Conservation (phyloP, 2,113 vertebrate species). For the Neotragus pygmaeus region DNA sequence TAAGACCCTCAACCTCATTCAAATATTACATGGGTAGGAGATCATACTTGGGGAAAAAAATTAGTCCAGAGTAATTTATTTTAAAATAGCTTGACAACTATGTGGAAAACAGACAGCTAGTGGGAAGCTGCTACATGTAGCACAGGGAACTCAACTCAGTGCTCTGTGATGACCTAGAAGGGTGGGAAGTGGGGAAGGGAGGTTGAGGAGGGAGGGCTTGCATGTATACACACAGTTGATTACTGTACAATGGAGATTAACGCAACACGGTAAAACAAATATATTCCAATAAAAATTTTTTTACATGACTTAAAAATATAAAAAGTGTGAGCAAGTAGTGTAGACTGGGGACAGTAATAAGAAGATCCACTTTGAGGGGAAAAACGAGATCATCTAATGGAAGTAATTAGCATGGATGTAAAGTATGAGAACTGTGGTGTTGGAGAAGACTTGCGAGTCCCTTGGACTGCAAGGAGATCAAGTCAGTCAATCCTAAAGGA, state of each 20-base stretch:
- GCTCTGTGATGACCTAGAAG: not conserved
- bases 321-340: not conserved
- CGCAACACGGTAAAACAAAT: not conserved
- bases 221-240: not conserved
- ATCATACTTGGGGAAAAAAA: not conserved
- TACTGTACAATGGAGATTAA: not conserved
- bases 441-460: not conserved
- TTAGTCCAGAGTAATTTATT: not conserved
- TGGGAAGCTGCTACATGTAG: not conserved
- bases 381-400: not conserved
- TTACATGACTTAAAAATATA: not conserved
- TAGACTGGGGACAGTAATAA: not conserved
- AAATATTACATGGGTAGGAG: not conserved
- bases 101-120: not conserved
- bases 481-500: not conserved
- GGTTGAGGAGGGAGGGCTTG: not conserved
- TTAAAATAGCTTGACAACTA: not conserved
- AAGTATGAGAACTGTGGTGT: not conserved
- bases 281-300: not conserved
- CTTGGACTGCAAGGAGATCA: not conserved
- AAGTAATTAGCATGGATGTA: not conserved
- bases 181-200: not conserved
- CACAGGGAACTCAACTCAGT: not conserved
- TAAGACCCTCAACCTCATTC: not conserved
- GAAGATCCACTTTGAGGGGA: not conserved